Base-by-base conservation (phyloP, 2,888 invertebrate species). In the Lutraria lutraria region DNA sequence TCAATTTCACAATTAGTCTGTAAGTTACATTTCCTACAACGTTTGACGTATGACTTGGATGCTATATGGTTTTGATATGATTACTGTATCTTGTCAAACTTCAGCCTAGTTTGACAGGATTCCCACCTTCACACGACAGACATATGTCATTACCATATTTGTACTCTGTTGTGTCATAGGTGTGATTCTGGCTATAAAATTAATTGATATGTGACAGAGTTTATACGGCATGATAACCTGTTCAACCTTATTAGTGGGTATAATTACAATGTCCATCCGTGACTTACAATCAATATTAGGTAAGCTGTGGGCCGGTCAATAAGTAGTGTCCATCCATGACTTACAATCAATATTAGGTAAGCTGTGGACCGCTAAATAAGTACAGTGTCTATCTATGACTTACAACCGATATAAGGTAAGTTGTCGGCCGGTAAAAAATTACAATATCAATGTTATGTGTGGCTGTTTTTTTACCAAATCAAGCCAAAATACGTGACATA, bases 181-280 rank as follows among this genome's bases (percentile, higher is more conserved):
- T 76, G 76, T 76, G 25, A 76, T 25, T 31, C 34, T 34, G 19
- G 31, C 76, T 76, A 76, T 76, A 76, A 76, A 76, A 76, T 21
- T 76, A 31, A 76, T 76, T 76, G 34, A 15, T 25, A 31, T 76
- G 31, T 76, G 25, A 72, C 15, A 31, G 16, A 0, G 15, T 16
- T 6, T 31, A 76, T 76, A 31, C 31, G 31, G 12, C 76, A 0
- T 76, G 76, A 76, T 76, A 31, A 16, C 31, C 29, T 31, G 76
- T 31, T 76, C 31, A 19, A 16, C 34, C 34, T 31, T 76, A 4
- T 76, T 31, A 76, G 76, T 34, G 6, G 29, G 31, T 31, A 31
- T 34, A 34, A 76, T 76, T 34, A 76, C 19, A 19, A 16, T 31
- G 15, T 16, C 43, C 8, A 34, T 76, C 76, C 13, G 31, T 19